Conservation (phyloP, 2,888 invertebrate genomes). For the Amiota mariae region DNA sequence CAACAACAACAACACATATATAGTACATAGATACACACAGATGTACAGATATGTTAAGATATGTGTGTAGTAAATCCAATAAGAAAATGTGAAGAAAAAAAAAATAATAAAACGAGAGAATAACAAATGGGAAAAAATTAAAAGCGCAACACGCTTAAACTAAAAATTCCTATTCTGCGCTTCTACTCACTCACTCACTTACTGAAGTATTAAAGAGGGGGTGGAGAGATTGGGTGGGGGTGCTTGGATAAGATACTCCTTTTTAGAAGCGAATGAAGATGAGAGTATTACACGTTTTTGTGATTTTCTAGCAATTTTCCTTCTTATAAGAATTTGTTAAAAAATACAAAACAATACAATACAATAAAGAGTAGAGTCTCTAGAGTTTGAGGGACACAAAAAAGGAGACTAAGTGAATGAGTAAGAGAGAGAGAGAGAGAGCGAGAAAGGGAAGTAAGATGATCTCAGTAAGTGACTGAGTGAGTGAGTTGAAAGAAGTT, state of each 20-base stretch:
- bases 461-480: background rate
- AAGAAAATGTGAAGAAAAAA: background rate
- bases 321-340: conserved; percentile 16
- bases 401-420: background rate
- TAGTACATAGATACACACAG: no score
- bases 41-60: background rate
- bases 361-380: background rate
- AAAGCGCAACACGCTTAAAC: conserved; percentile 41
- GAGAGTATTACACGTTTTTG: conserved; percentile 63
- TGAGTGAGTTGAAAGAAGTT: background rate
- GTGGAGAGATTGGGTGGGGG: no score
- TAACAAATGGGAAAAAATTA: conserved; percentile 52
- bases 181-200: no score
- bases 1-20: background rate
- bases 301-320: conserved; percentile 69
- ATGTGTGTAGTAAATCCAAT: background rate
- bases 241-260: no score
- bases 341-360: background rate
- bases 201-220: no score
- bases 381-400: background rate
- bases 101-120: no score
- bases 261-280: conserved; percentile 17
- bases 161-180: background rate
- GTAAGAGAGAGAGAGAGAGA: background rate
- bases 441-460: no score